These are phyloP conservation scores for Saturnia japonica DNA, from an alignment of 2,888 invertebrate species.

Conservation along the genomic window DNA sequence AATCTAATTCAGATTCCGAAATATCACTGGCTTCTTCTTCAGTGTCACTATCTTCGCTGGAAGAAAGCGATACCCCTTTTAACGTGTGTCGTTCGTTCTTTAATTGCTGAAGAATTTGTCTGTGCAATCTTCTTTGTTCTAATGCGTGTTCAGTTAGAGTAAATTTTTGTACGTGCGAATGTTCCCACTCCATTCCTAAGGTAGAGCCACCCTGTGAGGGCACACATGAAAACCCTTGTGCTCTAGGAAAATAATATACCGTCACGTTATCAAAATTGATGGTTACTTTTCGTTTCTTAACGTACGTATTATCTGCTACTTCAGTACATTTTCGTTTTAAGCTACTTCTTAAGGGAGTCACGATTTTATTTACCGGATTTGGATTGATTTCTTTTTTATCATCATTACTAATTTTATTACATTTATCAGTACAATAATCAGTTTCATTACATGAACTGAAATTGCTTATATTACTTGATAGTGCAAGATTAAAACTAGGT, in stretches of 20 bases:
- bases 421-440: constrained; percentile 34
- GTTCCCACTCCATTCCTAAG: constrained; percentile 93
- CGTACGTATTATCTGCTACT: constrained; percentile 69
- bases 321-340: constrained; percentile 84
- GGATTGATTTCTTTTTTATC: constrained; percentile 36
- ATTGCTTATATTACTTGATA: constrained; percentile 53
- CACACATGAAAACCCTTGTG: constrained; percentile 95
- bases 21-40: constrained; percentile 92
- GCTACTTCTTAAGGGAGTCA: constrained; percentile 79
- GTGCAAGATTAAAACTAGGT: constrained; percentile 59
- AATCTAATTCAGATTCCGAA: constrained; percentile 91
- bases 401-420: constrained; percentile 33
- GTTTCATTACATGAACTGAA: constrained; percentile 32
- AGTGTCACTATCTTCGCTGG: constrained; percentile 92
- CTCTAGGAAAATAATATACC: constrained; percentile 96
- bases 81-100: constrained; percentile 85
- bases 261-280: constrained; percentile 96
- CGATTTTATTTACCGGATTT: constrained; percentile 39
- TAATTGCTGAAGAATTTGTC: constrained; percentile 88
- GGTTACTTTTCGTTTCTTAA: constrained; percentile 87
- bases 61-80: constrained; percentile 83
- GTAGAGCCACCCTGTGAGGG: constrained; percentile 96
- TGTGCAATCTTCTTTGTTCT: constrained; percentile 93
- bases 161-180: constrained; percentile 88
- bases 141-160: constrained; percentile 93